phyloP scores from a whole-genome alignment of 2,888 invertebrate genomes.

The Oligia fasciuncula region DNA sequence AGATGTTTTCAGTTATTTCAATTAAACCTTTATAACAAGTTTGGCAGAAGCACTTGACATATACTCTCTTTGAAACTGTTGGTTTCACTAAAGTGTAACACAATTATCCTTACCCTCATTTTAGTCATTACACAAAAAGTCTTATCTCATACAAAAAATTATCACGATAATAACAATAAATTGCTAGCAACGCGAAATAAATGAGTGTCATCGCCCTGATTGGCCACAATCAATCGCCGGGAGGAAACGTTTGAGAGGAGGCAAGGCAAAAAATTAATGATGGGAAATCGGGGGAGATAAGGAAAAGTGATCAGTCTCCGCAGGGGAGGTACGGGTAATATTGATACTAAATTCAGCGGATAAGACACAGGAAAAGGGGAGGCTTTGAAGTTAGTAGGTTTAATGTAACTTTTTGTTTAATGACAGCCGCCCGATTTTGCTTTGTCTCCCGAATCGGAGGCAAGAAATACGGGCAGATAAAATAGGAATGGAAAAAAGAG shows the following conservation, averaged over 20 bases:
- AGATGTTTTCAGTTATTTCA: not conserved
- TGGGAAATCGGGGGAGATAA: slow-evolving; percentile 78
- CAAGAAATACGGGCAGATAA: slow-evolving; percentile 33
- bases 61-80: too few species aligned
- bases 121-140: not conserved
- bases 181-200: slow-evolving; percentile 71
- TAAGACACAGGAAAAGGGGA: slow-evolving; percentile 65
- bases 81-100: not conserved
- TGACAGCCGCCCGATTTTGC: slow-evolving; percentile 44
- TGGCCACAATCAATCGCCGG: slow-evolving; percentile 80
- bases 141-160: slow-evolving; percentile 37
- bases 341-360: slow-evolving; percentile 75
- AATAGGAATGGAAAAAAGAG: slow-evolving; percentile 5
- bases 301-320: slow-evolving; percentile 71
- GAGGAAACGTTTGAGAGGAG: slow-evolving; percentile 72
- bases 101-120: too few species aligned
- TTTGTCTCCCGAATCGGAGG: slow-evolving; percentile 14
- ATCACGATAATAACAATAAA: slow-evolving; percentile 69
- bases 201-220: slow-evolving; percentile 78
- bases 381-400: slow-evolving; percentile 55
- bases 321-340: slow-evolving; percentile 72
- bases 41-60: not conserved
- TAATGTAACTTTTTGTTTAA: slow-evolving; percentile 60
- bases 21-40: not conserved
- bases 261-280: slow-evolving; percentile 83